Base-by-base conservation (phyloP, 37 sponge, comb jelly and placozoan species). In the Agelas oroides region DNA sequence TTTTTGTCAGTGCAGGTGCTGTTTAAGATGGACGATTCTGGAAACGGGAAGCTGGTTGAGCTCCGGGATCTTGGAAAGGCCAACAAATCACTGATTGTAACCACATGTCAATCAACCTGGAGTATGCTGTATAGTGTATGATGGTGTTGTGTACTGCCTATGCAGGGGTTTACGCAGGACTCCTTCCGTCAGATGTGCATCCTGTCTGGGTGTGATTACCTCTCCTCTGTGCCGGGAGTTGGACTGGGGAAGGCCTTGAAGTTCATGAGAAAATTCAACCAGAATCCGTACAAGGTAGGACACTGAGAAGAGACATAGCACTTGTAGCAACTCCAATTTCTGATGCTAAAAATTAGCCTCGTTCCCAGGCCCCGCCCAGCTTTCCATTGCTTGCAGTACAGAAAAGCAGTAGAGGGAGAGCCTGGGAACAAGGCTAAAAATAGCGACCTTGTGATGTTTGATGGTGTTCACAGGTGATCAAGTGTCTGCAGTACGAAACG, bases 171-270 rank as follows among this genome's bases (percentile, higher is more conserved):
- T 67, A 85, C 80, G 71, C 67, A 57, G 32, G 85, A 87, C 46
- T 83, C 89, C 5, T 96, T 94, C 81, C 79, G 99, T 17, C 95
- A 96, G 30, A 96, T 98, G 97, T 98, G 99, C 71, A 98, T 98
- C 28, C 81, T 98, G 54, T 96, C 97, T 16, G 99, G 99, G 13
- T 98, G 99, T 91, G 99, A 98, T 83, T 98, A 98, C 80, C 91
- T 98, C 21, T 74, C 95, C 54, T 89, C 93, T 18, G 82, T 98
- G 1, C 95, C 93, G 31, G 97, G 97, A 13, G 85, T 96, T 23
- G 99, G 99, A 0, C 91, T 96, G 57, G 79, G 65, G 33, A 96
- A 92, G 75, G 92, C 97, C n/a, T 69, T 83, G 53, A 98, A 98
- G 70, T 80, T 96, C 70, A 84, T 98, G 87, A 90, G 76, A 65